Percentiles rank a stretch among this genome's conserved stretches.
Evolutionary conservation across 2,888 invertebrate genomes (phyloP).

Genomic region (Pedicia rivosa): DNA sequence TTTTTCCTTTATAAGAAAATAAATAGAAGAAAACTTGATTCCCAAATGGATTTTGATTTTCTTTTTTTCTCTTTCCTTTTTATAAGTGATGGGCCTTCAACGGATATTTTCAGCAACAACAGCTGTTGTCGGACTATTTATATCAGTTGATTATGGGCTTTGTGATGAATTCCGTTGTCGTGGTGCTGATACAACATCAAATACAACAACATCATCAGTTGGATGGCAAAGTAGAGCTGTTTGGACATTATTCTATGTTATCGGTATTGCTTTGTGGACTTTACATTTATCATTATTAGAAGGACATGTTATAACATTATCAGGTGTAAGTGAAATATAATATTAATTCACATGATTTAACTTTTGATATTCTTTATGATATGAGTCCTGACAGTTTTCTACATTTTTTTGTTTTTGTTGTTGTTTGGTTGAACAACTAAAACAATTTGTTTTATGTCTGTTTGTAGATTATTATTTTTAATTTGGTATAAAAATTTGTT

Average conservation of each 20-base stretch:
- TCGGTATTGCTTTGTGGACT: slow-evolving; percentile 35
- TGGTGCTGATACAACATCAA: slow-evolving; percentile 31
- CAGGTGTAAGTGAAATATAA: no score
- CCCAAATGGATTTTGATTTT: neutral
- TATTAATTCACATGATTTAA: no score
- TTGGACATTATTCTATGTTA: slow-evolving; percentile 39
- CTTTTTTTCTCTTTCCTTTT: neutral
- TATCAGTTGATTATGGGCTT: slow-evolving; percentile 42
- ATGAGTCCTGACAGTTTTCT: neutral
- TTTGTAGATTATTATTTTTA: no score
- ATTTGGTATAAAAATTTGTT: no score
- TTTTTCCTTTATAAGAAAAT: no score
- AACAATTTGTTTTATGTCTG: no score
- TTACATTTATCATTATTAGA: slow-evolving; percentile 25
- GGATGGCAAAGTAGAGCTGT: slow-evolving; percentile 35
- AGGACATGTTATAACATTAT: slow-evolving; percentile 15
- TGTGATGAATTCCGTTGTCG: slow-evolving; percentile 44
- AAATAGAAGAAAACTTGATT: no score
- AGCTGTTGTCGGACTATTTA: slow-evolving; percentile 41
- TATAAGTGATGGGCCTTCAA: slow-evolving; percentile 39
- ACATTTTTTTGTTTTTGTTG: neutral
- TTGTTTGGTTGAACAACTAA: neutral
- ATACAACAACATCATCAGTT: slow-evolving; percentile 11
- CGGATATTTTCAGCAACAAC: slow-evolving; percentile 41
- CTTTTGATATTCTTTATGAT: no score